Evolutionary conservation across 1,140 invertebrate species (phyloP).

Genomic region (Polyergus mexicanus): DNA sequence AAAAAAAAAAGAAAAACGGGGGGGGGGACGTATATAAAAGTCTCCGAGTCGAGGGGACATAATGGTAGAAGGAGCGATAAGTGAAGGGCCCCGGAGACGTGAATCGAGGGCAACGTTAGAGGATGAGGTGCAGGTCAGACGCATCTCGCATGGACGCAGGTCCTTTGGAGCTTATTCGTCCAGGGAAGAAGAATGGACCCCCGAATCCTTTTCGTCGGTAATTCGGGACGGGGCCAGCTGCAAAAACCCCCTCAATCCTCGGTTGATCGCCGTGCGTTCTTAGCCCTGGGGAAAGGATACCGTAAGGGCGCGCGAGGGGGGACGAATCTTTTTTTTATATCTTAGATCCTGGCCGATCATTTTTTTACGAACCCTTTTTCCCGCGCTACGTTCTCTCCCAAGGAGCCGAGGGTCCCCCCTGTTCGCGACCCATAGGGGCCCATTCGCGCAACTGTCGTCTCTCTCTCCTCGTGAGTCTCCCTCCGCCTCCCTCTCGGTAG

Average conservation of each 20-base stretch:
- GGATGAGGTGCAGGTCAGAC: constrained; percentile 75
- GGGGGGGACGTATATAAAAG: constrained; percentile 51
- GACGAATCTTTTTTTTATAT: constrained; percentile 82
- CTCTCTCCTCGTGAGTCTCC: constrained; percentile 53
- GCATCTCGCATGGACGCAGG: constrained; percentile 83
- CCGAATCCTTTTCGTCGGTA: constrained; percentile 84
- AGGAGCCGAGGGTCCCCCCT: constrained; percentile 29
- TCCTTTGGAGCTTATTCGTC: constrained; percentile 85
- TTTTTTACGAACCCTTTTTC: constrained; percentile 84
- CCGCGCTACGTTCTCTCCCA: constrained; percentile 66
- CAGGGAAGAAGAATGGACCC: constrained; percentile 82
- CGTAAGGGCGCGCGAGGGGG: constrained; percentile 67
- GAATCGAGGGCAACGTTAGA: constrained; percentile 75
- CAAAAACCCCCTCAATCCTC: constrained; percentile 80
- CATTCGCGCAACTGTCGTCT: constrained; percentile 80
- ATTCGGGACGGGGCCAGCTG: constrained; percentile 82
- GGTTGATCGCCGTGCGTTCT: constrained; percentile 63
- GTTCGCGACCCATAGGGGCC: constrained; percentile 52
- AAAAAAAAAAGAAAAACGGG: constrained; percentile 10
- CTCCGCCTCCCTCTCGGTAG: not conserved
- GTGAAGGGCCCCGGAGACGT: constrained; percentile 74
- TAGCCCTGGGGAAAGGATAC: constrained; percentile 82
- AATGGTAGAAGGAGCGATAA: constrained; percentile 72
- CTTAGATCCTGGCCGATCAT: constrained; percentile 83
- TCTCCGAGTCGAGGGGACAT: constrained; percentile 53